phyloP scores from a whole-genome alignment of 53 echinoderm and acorn worm genomes.

The Apostichopus leukothele region DNA sequence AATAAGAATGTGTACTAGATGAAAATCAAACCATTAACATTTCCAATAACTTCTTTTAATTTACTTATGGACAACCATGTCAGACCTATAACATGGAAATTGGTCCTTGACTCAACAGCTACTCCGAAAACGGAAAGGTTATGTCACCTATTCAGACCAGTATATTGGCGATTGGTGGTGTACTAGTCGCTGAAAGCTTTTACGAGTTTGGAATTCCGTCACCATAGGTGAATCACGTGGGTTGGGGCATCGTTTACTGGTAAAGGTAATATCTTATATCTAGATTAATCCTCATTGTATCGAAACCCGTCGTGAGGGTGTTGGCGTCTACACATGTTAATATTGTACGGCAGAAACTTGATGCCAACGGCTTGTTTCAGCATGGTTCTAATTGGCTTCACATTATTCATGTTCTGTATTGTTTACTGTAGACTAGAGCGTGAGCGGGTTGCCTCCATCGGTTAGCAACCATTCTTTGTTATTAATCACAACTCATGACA shows the following conservation, averaged over 20 bases:
- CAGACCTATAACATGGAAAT: not conserved
- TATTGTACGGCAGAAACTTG: not conserved
- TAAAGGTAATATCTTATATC: not conserved
- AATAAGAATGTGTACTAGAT: not conserved
- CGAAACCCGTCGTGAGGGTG: not conserved
- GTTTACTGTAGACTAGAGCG: not conserved
- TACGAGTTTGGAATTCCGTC: slow-evolving; percentile 45
- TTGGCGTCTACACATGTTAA: not conserved
- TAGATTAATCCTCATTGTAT: not conserved
- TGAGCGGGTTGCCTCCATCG: not conserved
- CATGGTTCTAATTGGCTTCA: not conserved
- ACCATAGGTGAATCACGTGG: slow-evolving; percentile 13
- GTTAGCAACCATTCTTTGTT: not conserved
- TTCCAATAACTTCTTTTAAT: not conserved
- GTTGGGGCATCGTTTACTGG: not conserved
- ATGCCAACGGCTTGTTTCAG: not conserved
- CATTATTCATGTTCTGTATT: not conserved
- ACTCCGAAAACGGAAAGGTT: not conserved
- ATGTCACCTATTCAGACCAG: not conserved
- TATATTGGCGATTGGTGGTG: not conserved
- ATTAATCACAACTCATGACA: not conserved
- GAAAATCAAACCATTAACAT: not conserved
- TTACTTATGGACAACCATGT: not conserved
- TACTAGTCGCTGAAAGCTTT: not conserved
- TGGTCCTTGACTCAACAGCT: not conserved